Conservation (phyloP, 2,113 vertebrate species). For the Oenanthe oenanthe region DNA sequence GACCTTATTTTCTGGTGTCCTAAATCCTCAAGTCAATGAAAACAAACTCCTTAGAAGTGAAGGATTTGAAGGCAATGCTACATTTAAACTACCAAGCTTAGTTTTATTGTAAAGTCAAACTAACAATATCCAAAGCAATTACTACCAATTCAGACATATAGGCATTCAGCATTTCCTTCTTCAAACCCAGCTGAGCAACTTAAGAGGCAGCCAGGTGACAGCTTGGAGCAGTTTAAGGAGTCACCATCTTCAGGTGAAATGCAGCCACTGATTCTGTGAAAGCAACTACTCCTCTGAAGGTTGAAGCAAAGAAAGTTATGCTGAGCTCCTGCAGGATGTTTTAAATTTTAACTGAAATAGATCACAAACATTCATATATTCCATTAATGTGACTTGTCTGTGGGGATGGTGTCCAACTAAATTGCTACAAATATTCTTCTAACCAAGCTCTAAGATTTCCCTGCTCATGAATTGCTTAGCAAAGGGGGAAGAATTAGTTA, state of each 20-base stretch:
- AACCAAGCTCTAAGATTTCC: background rate
- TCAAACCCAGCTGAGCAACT: background rate
- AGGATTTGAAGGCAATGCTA: background rate
- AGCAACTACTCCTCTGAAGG: background rate
- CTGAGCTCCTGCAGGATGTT: background rate
- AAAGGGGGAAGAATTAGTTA: background rate
- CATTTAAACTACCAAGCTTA: background rate
- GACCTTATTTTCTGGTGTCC: background rate
- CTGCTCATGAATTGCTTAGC: background rate
- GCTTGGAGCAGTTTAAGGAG: background rate
- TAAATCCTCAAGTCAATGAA: background rate
- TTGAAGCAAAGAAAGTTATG: background rate
- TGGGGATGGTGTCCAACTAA: background rate
- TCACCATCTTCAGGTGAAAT: background rate
- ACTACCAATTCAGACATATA: background rate
- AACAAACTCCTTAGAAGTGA: background rate
- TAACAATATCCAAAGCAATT: background rate
- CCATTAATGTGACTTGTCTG: background rate
- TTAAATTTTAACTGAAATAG: background rate
- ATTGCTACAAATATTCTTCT: background rate
- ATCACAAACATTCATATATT: background rate
- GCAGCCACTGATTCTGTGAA: background rate
- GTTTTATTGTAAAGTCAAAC: background rate
- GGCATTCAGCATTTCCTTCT: background rate
- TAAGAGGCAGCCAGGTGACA: background rate